Evolutionary conservation across 2,888 invertebrate species (phyloP).

Genomic region (Eustalomyia histrio): DNA sequence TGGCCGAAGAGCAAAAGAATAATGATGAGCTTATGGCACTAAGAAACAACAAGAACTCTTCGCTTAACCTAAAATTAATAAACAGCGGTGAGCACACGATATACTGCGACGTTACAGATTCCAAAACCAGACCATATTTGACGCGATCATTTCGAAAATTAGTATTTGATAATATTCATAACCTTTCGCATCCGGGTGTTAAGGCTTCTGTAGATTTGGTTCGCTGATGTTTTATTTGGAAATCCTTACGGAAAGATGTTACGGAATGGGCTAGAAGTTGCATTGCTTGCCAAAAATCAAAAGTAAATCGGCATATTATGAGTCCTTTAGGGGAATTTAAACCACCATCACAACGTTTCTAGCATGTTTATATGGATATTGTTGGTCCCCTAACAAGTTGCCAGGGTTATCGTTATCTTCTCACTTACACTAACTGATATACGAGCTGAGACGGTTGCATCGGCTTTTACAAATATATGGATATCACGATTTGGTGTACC

Average conservation of each 20-base stretch:
- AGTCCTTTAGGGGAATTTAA: neutral
- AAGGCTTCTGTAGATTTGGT: constrained; percentile 26
- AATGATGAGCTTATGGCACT: constrained; percentile 16
- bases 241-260: constrained; percentile 24
- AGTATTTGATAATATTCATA: constrained; percentile 29
- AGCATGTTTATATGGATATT: constrained; percentile 37
- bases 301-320: constrained; percentile 35
- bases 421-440: constrained; percentile 30
- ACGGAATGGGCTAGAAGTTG: constrained; percentile 40
- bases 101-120: constrained; percentile 14
- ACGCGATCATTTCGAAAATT: neutral
- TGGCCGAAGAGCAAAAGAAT: constrained; percentile 7
- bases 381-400: constrained; percentile 26
- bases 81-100: neutral
- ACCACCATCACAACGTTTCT: constrained; percentile 24
- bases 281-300: constrained; percentile 32
- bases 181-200: constrained; percentile 38
- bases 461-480: constrained; percentile 18
- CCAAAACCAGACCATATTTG: constrained; percentile 32
- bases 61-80: constrained; percentile 15
- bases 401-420: constrained; percentile 27
- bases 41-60: neutral
- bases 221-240: constrained; percentile 32
- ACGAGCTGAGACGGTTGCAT: constrained; percentile 23
- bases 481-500: constrained; percentile 33